Percentiles rank a stretch among this genome's conserved stretches.
Conservation (phyloP, 2,888 invertebrate species). For the Chydorus sphaericus region DNA sequence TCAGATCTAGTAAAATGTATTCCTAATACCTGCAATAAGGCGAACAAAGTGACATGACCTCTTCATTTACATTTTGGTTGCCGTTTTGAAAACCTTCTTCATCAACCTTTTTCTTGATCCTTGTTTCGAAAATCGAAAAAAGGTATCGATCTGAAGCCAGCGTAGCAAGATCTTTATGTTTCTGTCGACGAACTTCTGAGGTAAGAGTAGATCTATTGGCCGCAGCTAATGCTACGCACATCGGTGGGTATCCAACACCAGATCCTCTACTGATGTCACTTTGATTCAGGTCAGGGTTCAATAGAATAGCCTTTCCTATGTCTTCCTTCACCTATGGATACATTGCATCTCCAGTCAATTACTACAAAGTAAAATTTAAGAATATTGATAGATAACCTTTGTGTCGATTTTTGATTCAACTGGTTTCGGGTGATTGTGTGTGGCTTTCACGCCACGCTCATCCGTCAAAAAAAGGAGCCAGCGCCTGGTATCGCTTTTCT, state of each 20-base stretch:
- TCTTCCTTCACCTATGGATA: too few species aligned
- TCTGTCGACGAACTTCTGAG: background rate
- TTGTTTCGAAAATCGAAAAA: background rate
- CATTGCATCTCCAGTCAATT: too few species aligned
- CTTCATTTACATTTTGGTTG: background rate
- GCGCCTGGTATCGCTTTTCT: background rate
- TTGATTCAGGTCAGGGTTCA: background rate
- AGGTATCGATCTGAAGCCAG: background rate
- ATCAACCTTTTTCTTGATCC: background rate
- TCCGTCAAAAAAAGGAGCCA: background rate
- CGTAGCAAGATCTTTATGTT: background rate
- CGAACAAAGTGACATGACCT: background rate
- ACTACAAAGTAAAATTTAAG: too few species aligned
- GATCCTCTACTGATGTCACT: background rate
- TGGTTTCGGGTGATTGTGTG: background rate
- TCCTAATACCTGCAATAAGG: background rate
- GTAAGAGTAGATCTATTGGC: background rate
- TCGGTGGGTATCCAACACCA: background rate
- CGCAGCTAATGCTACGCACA: background rate
- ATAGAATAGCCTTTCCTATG: background rate
- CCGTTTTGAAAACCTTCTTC: background rate
- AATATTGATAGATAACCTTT: too few species aligned
- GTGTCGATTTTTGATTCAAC: too few species aligned
- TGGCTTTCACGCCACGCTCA: background rate
- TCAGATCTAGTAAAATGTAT: background rate